Base-by-base conservation (phyloP, 2,797 vertebrate genomes). In the Percopsis omiscomaycus region DNA sequence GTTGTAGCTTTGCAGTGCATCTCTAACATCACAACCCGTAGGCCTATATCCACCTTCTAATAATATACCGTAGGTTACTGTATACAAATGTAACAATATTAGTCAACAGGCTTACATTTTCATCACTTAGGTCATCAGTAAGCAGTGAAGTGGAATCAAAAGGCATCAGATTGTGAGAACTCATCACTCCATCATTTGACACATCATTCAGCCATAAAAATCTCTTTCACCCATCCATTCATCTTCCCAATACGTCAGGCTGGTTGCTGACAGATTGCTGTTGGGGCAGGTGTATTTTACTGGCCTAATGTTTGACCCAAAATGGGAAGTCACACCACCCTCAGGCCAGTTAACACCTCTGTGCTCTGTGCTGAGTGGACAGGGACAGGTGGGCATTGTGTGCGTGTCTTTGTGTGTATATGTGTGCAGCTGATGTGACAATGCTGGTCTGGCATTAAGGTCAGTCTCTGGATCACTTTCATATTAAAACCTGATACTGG, bases 391-490 rank as follows among this genome's bases (percentile, higher is more conserved):
- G 57, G 32, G 56, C 56, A 12, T 9, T 55, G 56, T 50, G 37
- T 55, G 56, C 55, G 50, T 55, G 44, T 55, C 15, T 22, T 44
- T 45, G 56, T 59, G 22, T 50, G 42, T 51, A 12, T 57, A 47
- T 56, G 3, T 9, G 6, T n/a, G 10, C 32, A 37, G 65, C 51
- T 74, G 77, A 74, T 66, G 69, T 71, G 72, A 71, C 42, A 51
- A 29, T 61, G 48, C 28, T 50, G 29, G 13, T 16, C 28, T 16
- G 22, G 42, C 70, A 58, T 74, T 79, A 83, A 90, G 84, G 86
- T 88, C 89, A 82, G 73, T 0, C 1, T 60, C 59, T 77, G 74
- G 79, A 88, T 90, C 79, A 0, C 73, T 89, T 86, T 83, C 86
- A 84, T 84, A 56, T 68, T 69, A 77, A 67, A 83, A 88, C 71